Base-by-base conservation (phyloP, 2,797 vertebrate genomes). In the Galagoides demidoff region DNA sequence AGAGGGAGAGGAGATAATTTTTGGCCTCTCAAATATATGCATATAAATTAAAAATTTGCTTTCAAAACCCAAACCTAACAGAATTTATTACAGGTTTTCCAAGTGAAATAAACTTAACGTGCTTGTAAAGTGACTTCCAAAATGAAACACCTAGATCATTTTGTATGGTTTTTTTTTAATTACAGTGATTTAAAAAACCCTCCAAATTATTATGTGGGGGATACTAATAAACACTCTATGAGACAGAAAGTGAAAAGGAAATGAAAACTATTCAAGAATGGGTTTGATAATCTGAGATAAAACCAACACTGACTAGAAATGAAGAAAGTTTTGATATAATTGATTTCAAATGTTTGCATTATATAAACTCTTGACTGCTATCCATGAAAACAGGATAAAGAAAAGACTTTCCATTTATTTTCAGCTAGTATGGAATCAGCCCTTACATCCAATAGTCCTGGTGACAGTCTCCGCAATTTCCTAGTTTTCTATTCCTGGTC, bases 231-330 rank as follows among this genome's bases (percentile, higher is more conserved):
- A 55, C 7, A 39, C 4, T 49, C 23, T 79, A 57, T 49, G 20
- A 83, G 31, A 92, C 29, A 83, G 25, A 92, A 85, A 87, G 17
- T 8, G 76, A 39, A 77, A 82, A n/a, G 59, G 29, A 92, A 89
- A 61, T 55, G 23, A 57, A 81, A 94, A 79, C 31, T 79, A 73
- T 70, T 89, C 25, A 49, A 55, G 64, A 92, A 57, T 57, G 10
- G 43, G 7, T 57, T 86, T 85, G 59, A 64, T 85, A 73, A 70
- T 94, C 43, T 90, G 43, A 92, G 66, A 87, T 89, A 87, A 92
- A 96, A 79, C 13, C 49, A 85, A 39, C 17, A 87, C 63, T 39
- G 2, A 63, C 43, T 52, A 76, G 27, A 52, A 23, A 17, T 66
- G 52, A 94, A 90, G 61, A 59, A n/a, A 49, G 19, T 78, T 89